A percentile compares a stretch with the other conserved stretches of the same genome.
Evolutionary conservation across 2,797 vertebrate genomes (phyloP).

Genomic region (Simalia tracyae): DNA sequence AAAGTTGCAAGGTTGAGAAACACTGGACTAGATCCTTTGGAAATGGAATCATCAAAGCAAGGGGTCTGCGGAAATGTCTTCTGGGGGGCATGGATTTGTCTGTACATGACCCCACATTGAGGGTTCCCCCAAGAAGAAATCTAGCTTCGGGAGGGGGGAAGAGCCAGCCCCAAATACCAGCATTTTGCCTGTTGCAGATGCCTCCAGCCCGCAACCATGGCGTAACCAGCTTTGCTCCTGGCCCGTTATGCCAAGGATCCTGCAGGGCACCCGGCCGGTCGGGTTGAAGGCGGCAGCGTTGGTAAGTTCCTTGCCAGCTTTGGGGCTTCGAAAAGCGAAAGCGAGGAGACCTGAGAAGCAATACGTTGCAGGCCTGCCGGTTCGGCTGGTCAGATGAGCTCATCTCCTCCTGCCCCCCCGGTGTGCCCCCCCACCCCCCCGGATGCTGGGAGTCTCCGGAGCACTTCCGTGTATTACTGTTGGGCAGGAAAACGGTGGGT

Average conservation of each 20-base stretch:
- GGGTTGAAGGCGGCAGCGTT: slow-evolving; percentile 40
- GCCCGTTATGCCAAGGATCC: slow-evolving; percentile 19
- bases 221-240: not conserved
- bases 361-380: not conserved
- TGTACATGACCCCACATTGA: not conserved
- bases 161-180: too few species aligned
- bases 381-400: not conserved
- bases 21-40: not conserved
- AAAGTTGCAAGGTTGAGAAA: not conserved
- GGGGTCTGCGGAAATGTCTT: not conserved
- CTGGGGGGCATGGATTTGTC: not conserved
- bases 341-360: not conserved
- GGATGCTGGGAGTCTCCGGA: slow-evolving; percentile 28
- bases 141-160: not conserved
- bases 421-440: slow-evolving; percentile 22
- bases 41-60: not conserved
- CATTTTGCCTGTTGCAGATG: slow-evolving; percentile 16
- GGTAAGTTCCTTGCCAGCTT: slow-evolving; percentile 49
- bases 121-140: not conserved
- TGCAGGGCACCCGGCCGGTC: not conserved
- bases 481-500: slow-evolving; percentile 45
- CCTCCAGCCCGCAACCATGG: rapidly evolving
- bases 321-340: too few species aligned
- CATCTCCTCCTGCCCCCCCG: not conserved
- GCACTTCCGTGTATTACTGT: slow-evolving; percentile 41